Evolutionary conservation across 2,113 vertebrate species (phyloP).

Genomic region (Rhadina sibilatrix): DNA sequence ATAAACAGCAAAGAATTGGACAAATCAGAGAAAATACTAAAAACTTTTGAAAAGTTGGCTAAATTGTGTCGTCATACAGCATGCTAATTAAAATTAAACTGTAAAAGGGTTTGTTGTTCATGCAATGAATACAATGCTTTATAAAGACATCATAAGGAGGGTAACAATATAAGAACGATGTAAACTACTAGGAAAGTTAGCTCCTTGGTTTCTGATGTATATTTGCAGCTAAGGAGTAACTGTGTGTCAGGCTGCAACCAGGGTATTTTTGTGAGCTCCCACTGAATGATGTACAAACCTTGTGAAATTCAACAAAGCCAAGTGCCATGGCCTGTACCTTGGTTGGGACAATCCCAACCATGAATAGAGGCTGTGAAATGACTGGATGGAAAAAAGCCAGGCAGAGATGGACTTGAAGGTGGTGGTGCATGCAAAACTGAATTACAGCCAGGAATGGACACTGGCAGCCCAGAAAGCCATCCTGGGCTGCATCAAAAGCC

Average conservation of each 20-base stretch:
- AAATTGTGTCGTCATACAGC: neutral
- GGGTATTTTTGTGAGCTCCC: neutral
- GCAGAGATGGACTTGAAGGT: neutral
- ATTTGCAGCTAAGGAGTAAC: neutral
- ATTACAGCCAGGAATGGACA: fast-evolving
- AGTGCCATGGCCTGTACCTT: neutral
- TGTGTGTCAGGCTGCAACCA: neutral
- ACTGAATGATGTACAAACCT: neutral
- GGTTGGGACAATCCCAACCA: neutral
- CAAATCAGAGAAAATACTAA: neutral
- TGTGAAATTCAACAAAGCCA: neutral
- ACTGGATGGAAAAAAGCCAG: neutral
- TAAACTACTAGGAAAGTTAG: neutral
- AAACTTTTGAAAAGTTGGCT: neutral
- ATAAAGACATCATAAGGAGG: neutral
- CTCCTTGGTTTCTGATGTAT: neutral
- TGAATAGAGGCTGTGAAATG: neutral
- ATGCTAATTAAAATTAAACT: neutral
- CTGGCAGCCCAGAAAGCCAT: neutral
- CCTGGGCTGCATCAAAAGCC: neutral
- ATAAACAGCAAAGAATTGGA: neutral
- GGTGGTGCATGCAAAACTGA: neutral
- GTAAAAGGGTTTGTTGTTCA: neutral
- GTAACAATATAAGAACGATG: neutral
- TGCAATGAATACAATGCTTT: neutral